Base-by-base conservation (phyloP, 2,797 vertebrate genomes). In the Sebastes trivittatus region DNA sequence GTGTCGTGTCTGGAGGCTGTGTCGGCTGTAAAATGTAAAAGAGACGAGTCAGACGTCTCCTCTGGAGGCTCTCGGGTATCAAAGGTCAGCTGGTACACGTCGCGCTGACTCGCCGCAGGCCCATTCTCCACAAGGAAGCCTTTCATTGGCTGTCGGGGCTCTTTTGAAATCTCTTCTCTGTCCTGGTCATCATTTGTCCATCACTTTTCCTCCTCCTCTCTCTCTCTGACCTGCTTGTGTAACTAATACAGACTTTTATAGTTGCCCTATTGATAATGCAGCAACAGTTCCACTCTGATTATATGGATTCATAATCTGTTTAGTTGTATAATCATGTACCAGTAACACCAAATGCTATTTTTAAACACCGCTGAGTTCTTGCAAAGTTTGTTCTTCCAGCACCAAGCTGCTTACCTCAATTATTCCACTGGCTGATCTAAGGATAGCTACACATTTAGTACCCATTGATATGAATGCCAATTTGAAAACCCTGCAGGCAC, bases 41-140 rank as follows among this genome's bases (percentile, higher is more conserved):
- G 86, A 89, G 80, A 89, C 83, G 18, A 85, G 86, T 88, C 86
- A 85, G 86, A 87, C 86, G 59, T 89, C 77, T 77, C 78, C 81
- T 81, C 75, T 80, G 46, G n/a, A 54, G 9, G 49, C 49, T 54
- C 49, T 54, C 10, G 9, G 72, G 75, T 83, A 38, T 59, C 83
- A 29, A 69, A 90, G 86, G 89, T 90, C 91, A 83, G 63, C 72
- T 61, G 70, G 66, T 80, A 60, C 36, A 36, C 4, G 20, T 80
- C 20, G 11, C 59, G 80, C 77, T 52, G 65, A 78, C 65, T 86
- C 1, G 82, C 80, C 85, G 59, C 64, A 22, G 80, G 84, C 58
- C 63, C 60, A 23, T 56, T 85, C 78, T 82, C 78, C 67, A 62
- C 78, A 82, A 78, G 64, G 49, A 76, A 83, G 2, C 52, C 7